A percentile compares a stretch with the other conserved stretches of the same genome.
Conservation (phyloP, 2,113 vertebrate genomes). For the Ginglymostoma cirratum region DNA sequence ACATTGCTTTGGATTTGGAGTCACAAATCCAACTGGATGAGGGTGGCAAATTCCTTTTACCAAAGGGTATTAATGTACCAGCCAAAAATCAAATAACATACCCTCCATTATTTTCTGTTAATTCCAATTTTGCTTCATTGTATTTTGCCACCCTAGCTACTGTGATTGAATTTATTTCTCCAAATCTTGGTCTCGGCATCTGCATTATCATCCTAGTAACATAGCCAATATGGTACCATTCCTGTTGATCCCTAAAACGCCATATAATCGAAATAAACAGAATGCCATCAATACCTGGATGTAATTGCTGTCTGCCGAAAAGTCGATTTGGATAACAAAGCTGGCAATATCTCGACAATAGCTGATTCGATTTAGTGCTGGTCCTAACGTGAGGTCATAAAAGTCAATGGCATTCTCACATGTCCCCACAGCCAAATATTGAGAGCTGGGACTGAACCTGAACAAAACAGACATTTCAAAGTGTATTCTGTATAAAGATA, state of each 20-base stretch:
- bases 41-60: background rate
- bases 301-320: constrained; percentile 79
- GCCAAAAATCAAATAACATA: background rate
- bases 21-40: background rate
- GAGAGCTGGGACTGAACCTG: constrained; percentile 89
- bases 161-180: background rate
- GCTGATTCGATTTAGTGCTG: constrained; percentile 84
- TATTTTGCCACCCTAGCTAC: background rate
- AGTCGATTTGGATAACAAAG: constrained; percentile 94
- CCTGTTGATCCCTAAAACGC: background rate
- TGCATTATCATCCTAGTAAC: background rate
- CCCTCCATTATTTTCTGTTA: background rate
- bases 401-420: constrained; percentile 92
- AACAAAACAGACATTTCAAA: constrained; percentile 31
- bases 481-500: background rate
- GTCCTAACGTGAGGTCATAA: constrained; percentile 84
- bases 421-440: constrained; percentile 84
- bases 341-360: constrained; percentile 90
- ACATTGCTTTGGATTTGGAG: background rate
- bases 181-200: background rate
- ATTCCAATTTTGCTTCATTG: background rate
- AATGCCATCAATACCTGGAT: constrained; percentile 69
- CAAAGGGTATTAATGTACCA: background rate
- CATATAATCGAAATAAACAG: too few species aligned
- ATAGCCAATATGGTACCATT: background rate